Evolutionary conservation across 1,140 invertebrate genomes (phyloP), one percentile per base, ranked within the genome.

Genomic region (Akabosia matsudoensis): DNA sequence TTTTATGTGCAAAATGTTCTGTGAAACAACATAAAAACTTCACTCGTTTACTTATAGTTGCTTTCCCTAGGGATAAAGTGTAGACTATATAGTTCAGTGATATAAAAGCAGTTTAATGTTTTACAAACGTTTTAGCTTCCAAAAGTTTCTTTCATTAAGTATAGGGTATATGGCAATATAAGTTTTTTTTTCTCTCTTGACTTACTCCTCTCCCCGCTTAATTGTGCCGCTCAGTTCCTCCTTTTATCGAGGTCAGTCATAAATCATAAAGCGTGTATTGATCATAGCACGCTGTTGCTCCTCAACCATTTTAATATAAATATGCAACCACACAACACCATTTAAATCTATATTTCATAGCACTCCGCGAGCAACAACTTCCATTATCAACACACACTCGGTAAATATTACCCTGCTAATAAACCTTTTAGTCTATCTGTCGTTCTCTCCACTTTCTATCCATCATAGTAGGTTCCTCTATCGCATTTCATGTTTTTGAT

Each of bases 211-310:
- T 67, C 61, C 31, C 61, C 31, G 61, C 61, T 67, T 67, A 67
- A 67, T 67, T 67, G 61, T 30, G 61, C 61, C 61, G 28, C 31
- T 67, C 30, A 67, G 61, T 67, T 30, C 61, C 61, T 67, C 61
- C n/a, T n/a, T 67, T 67, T 67, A 67, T 67, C 61, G 61, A 67
- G 61, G 61, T 67, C 61, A 67, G 61, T 67, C 61, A 67, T 67
- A 67, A 67, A 67, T 67, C 61, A 67, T 67, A 67, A 67, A 67
- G 31, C 61, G 28, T n/a, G 28, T 67, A 67, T 67, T 67, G 61
- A 67, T 67, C 61, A 67, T 30, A 67, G 28, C 22, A 67, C 22
- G 28, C 61, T 67, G 61, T 67, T 67, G 61, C 61, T 67, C 18
- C 37, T 45, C 37, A 45, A 45, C 37, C 7, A 7, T 10, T 45